Percentiles rank a stretch among this genome's conserved stretches.
Conservation (phyloP, 2,113 vertebrate species). For the Hyla sarda region DNA sequence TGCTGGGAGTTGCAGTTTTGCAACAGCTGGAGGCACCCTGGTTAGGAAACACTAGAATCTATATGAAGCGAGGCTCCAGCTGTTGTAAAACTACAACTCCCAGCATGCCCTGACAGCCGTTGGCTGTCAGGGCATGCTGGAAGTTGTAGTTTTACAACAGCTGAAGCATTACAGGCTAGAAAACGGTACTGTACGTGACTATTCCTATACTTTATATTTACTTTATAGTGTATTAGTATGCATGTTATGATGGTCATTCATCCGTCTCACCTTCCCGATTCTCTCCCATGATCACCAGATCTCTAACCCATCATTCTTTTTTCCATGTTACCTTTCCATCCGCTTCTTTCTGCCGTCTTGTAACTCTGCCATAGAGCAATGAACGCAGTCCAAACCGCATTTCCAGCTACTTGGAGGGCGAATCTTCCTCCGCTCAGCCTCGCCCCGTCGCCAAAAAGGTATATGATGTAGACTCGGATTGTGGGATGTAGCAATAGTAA, state of each 20-base stretch:
- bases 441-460: conserved; percentile 88
- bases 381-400: conserved; percentile 84
- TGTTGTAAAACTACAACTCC: background rate
- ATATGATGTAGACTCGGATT: conserved; percentile 64
- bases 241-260: conserved; percentile 12
- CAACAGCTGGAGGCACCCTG: no score
- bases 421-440: conserved; percentile 72
- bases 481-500: background rate
- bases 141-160: background rate
- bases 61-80: background rate
- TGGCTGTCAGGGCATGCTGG: no score
- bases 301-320: background rate
- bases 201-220: no score
- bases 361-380: conserved; percentile 71
- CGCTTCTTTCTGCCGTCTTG: background rate
- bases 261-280: background rate
- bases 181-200: background rate
- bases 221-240: background rate
- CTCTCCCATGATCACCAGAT: background rate
- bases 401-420: conserved; percentile 86
- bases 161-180: background rate
- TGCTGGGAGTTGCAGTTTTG: no score
- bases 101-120: background rate
- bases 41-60: no score
- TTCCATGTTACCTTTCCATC: background rate